Evolutionary conservation across 2,888 invertebrate genomes (phyloP).

Genomic region (Dasypogon diadema): DNA sequence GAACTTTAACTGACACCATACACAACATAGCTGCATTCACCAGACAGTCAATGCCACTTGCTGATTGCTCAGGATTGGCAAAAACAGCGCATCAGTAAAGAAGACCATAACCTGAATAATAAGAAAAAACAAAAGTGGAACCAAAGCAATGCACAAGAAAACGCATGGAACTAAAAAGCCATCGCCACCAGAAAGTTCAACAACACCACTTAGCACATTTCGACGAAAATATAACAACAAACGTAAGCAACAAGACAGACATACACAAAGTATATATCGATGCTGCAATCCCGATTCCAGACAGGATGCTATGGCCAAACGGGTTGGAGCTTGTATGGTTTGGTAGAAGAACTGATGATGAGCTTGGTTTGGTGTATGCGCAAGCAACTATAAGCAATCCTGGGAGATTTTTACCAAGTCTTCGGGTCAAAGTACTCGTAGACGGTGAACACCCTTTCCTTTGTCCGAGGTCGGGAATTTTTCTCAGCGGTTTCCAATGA

Average conservation of each 20-base stretch:
- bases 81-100: conserved; percentile 24
- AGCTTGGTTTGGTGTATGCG: no score
- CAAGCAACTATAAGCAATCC: neutral
- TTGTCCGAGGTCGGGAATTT: conserved; percentile 48
- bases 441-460: conserved; percentile 46
- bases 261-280: conserved; percentile 14
- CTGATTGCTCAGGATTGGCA: conserved; percentile 12
- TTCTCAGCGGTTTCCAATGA: conserved; percentile 4
- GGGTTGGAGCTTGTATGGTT: conserved; percentile 11
- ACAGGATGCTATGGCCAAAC: conserved; percentile 37
- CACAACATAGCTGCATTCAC: neutral
- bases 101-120: conserved; percentile 39
- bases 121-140: neutral
- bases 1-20: neutral
- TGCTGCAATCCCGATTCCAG: neutral
- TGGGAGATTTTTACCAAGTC: conserved; percentile 10
- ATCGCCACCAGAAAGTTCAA: conserved; percentile 31
- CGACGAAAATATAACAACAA: conserved; percentile 22
- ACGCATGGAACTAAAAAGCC: neutral
- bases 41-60: conserved; percentile 45
- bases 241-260: neutral
- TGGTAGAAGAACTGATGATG: no score
- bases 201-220: conserved; percentile 38
- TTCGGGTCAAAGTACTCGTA: conserved; percentile 31
- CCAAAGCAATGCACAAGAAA: neutral